Percentiles rank a stretch among this genome's conserved stretches.
Evolutionary conservation across 2,888 invertebrate species (phyloP).

Genomic region (Neria commutata): DNA sequence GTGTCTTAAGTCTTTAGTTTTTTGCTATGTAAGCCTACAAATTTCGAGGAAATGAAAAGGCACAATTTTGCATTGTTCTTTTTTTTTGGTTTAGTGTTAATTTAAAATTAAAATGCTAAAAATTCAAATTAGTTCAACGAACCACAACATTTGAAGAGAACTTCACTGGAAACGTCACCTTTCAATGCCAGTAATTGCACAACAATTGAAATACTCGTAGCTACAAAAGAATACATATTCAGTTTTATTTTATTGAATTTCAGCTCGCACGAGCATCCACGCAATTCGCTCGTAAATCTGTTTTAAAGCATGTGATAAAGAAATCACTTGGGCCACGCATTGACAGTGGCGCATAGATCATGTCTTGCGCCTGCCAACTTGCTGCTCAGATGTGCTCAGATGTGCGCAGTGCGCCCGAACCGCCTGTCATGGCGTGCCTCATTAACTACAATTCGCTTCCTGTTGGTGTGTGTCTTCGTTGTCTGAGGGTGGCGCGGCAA

Average conservation of each 20-base stretch:
- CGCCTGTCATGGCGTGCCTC: conserved; percentile 35
- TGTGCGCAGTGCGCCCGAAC: too few species aligned
- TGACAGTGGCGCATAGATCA: too few species aligned
- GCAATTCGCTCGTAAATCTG: too few species aligned
- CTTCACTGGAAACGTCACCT: conserved; percentile 8
- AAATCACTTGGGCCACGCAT: background rate
- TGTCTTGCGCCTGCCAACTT: too few species aligned
- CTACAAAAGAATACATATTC: too few species aligned
- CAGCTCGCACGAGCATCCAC: too few species aligned
- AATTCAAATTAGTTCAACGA: background rate
- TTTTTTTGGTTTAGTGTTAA: background rate
- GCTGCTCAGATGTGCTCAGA: too few species aligned
- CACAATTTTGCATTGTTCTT: background rate
- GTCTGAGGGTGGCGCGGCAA: background rate
- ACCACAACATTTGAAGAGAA: background rate
- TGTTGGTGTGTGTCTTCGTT: conserved; percentile 29
- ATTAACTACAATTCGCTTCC: conserved; percentile 44
- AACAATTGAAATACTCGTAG: too few species aligned
- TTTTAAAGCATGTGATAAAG: background rate
- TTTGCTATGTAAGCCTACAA: too few species aligned
- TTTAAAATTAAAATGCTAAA: background rate
- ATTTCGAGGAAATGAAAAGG: background rate
- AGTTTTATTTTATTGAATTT: too few species aligned
- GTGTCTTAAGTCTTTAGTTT: too few species aligned
- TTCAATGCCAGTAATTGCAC: background rate